Conservation (phyloP, 2,888 invertebrate species). For the Stramonita haemastoma region DNA sequence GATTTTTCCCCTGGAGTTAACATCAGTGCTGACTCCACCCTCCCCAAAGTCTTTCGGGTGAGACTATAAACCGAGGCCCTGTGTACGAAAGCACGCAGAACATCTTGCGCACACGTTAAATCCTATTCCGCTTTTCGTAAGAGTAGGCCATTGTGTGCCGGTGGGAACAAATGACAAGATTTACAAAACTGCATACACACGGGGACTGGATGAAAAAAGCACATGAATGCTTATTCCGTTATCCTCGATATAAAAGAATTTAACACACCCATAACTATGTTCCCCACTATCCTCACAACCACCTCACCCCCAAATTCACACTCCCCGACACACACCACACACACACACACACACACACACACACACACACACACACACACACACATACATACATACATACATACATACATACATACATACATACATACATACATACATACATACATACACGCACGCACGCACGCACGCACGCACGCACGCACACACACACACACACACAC, state of each 20-base stretch:
- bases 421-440: slow-evolving; percentile 52
- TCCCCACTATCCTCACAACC: no score
- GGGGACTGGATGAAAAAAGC: not conserved
- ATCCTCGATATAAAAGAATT: not conserved
- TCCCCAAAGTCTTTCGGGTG: no score
- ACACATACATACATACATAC: not conserved
- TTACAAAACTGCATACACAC: not conserved
- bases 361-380: not conserved
- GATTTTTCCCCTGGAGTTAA: not conserved
- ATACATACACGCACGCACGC: not conserved
- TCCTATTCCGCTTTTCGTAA: no score
- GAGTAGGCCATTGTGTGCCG: no score
- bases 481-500: not conserved
- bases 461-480: slow-evolving; percentile 52
- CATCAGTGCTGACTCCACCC: no score
- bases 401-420: not conserved
- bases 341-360: not conserved
- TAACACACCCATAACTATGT: not conserved
- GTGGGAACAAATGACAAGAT: no score
- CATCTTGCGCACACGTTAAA: no score
- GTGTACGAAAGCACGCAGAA: no score
- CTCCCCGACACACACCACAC: not conserved
- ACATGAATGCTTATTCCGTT: no score
- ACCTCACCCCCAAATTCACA: no score
- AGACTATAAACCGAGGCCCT: no score